Evolutionary conservation across 2,797 vertebrate species (phyloP), one percentile per base, ranked within the genome.

Genomic region (Cossypha heuglini): DNA sequence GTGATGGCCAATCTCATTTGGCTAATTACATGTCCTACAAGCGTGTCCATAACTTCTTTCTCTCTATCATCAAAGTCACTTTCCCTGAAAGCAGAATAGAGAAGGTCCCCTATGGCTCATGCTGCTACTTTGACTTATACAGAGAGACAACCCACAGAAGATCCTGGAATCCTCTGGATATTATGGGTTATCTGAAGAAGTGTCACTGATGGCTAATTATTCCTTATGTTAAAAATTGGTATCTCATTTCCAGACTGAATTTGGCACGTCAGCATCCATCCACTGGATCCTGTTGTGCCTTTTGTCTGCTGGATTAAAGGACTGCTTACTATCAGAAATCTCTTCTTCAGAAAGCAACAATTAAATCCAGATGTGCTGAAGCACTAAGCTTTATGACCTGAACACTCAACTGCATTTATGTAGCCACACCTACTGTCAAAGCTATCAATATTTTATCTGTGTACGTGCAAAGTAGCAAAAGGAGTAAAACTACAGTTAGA

Each of bases 331-430:
- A 64, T 38, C n/a, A 90, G 61, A 84, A 81, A 75, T 43, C n/a
- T 89, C 54, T 73, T 88, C 48, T 81, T 86, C 40, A 76, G 77
- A 58, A 73, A 86, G 66, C 38, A 79, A 58, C 75, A 69, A 37
- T 54, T 69, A 75, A 84, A 89, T 73, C n/a, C 33, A 84, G 62
- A 78, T 64, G 25, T 64, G 46, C n/a, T 66, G 62, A 84, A 84
- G 26, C 62, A 67, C 42, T 8, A n/a, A 78, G 54, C 42, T 68
- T 71, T 29, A 55, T 66, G 46, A 84, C 51, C 52, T 61, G 38
- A 68, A 62, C 54, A 33, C 31, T 73, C 24, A 42, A 46, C 16
- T 26, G 52, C 29, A 42, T 64, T 72, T 11, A 24, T 5, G 11
- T 22, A 73, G 61, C 42, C 51, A 66, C 58, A 81, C 28, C 58